phyloP scores from a whole-genome alignment of 2,797 vertebrate genomes.

The Artibeus lituratus region DNA sequence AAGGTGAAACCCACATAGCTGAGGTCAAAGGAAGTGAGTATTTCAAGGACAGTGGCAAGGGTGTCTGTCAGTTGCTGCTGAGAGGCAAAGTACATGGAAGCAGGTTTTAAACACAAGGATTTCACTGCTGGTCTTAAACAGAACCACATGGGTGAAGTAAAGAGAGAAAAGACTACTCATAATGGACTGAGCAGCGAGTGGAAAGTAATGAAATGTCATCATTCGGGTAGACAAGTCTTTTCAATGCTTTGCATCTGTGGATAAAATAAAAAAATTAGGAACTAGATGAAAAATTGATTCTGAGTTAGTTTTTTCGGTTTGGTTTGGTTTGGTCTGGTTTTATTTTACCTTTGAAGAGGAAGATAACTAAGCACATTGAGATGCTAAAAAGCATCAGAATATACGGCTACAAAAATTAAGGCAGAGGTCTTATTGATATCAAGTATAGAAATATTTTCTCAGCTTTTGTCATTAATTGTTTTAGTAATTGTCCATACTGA shows the following conservation, averaged over 20 bases:
- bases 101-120: neutral
- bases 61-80: neutral
- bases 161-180: neutral
- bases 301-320: neutral
- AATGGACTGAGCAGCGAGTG: neutral
- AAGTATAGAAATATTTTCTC: neutral
- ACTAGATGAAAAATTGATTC: neutral
- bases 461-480: neutral
- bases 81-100: constrained; percentile 9
- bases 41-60: neutral
- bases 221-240: neutral
- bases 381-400: neutral
- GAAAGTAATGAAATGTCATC: neutral
- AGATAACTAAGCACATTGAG: neutral
- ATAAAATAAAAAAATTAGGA: neutral
- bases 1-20: neutral
- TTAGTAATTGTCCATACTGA: neutral
- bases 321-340: neutral
- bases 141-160: neutral
- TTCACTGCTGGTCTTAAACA: neutral
- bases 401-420: constrained; percentile 1
- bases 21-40: too few relatives aligned
- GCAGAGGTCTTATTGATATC: neutral
- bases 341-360: neutral
- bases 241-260: neutral